A percentile compares a stretch with the other conserved stretches of the same genome.
phyloP scores from a whole-genome alignment of 2,113 vertebrate species.

The Psittacula cyanocephala region DNA sequence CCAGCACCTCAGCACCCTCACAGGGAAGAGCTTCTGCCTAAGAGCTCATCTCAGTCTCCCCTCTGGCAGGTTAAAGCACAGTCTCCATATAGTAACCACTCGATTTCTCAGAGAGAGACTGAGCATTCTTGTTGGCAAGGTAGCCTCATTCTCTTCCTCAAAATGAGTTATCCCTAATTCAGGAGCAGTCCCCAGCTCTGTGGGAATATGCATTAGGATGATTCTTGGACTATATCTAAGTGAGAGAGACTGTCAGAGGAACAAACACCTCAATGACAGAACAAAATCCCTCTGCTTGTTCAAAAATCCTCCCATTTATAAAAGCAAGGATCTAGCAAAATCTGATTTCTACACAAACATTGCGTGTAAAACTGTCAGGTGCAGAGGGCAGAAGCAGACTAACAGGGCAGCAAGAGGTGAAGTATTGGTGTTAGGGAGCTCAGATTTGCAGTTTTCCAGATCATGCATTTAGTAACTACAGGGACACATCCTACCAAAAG shows the following conservation, averaged over 20 bases:
- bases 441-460: neutral
- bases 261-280: neutral
- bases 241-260: neutral
- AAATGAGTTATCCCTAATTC: neutral
- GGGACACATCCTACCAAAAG: neutral
- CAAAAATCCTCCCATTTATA: neutral
- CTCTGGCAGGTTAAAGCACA: neutral
- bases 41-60: neutral
- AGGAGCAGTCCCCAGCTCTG: neutral
- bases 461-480: neutral
- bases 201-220: neutral
- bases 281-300: neutral
- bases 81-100: neutral
- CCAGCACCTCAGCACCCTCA: neutral
- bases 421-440: neutral
- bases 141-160: too few relatives aligned
- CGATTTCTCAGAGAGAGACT: neutral
- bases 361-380: neutral
- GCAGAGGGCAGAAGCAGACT: neutral
- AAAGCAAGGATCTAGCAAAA: neutral
- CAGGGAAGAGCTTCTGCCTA: neutral
- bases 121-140: too few relatives aligned
- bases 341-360: neutral
- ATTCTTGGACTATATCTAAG: neutral
- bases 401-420: neutral